These are phyloP conservation scores for Littorina saxatilis DNA, from an alignment of 1,140 invertebrate genomes.

Conservation along the genomic window DNA sequence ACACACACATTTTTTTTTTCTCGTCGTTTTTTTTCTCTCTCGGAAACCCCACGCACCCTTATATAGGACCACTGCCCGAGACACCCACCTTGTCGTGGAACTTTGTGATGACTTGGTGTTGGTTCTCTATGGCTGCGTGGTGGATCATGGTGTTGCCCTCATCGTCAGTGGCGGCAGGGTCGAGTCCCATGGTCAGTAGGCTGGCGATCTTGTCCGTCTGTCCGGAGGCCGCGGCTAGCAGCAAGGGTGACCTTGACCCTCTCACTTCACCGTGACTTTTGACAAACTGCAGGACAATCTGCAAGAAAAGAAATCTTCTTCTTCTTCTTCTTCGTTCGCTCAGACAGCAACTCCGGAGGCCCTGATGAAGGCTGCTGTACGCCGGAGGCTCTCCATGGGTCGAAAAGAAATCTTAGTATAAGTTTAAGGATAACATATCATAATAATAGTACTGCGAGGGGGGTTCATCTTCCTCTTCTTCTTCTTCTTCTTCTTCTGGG, in stretches of 20 bases:
- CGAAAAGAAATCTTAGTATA: neutral
- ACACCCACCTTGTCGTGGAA: conserved; percentile 61
- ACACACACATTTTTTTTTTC: neutral
- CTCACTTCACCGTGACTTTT: conserved; percentile 23
- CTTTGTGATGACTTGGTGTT: conserved; percentile 75
- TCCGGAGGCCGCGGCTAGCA: conserved; percentile 59
- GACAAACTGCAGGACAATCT: conserved; percentile 31
- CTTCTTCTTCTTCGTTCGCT: no score
- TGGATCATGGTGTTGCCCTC: conserved; percentile 78
- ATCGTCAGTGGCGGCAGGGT: conserved; percentile 72
- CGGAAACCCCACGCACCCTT: neutral
- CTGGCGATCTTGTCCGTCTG: conserved; percentile 57
- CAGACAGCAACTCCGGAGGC: no score
- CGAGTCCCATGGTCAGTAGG: conserved; percentile 60
- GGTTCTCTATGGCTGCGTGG: conserved; percentile 78
- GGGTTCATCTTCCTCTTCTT: no score
- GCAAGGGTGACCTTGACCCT: conserved; percentile 48
- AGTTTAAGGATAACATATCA: no score
- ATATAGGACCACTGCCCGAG: neutral
- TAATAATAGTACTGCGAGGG: no score
- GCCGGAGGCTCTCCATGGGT: no score
- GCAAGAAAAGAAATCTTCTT: neutral
- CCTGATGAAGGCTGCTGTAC: no score
- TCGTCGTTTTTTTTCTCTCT: neutral
- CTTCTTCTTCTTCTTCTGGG: no score